Evolutionary conservation across 2,888 invertebrate species (phyloP).

Genomic region (Apotomis turbidana): DNA sequence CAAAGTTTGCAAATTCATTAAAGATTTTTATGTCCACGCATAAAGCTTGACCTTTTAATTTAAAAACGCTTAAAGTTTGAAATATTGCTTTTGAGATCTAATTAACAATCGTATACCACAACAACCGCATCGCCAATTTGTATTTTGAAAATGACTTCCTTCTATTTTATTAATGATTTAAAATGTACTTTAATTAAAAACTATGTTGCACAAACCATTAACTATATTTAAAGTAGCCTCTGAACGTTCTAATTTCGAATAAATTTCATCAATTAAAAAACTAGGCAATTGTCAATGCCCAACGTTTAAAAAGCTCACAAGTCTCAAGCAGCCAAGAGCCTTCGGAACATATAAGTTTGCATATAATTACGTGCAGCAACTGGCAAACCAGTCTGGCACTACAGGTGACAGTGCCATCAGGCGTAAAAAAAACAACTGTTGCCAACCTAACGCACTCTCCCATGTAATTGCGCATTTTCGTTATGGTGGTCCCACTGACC

Average conservation of each 20-base stretch:
- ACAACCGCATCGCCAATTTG: conserved; percentile 4
- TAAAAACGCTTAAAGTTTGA: background rate
- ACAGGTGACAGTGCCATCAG: conserved; percentile 42
- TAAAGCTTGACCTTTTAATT: background rate
- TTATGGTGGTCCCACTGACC: conserved; percentile 60
- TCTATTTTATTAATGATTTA: background rate
- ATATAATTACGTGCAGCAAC: conserved; percentile 37
- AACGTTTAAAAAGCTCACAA: no score
- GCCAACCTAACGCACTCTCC: conserved; percentile 55
- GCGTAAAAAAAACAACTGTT: conserved; percentile 38
- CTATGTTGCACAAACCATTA: no score
- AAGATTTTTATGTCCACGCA: conserved; percentile 13
- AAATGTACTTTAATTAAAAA: background rate
- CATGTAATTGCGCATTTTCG: conserved; percentile 56
- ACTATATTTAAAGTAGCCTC: no score
- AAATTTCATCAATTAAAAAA: background rate
- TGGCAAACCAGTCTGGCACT: conserved; percentile 40
- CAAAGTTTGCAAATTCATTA: conserved; percentile 28
- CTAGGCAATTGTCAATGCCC: background rate
- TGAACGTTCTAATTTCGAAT: no score
- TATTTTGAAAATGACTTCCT: background rate
- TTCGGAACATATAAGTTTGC: conserved; percentile 38
- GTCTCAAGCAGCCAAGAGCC: conserved; percentile 16
- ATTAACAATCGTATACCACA: background rate
- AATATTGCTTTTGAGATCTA: conserved; percentile 2